Base-by-base conservation (phyloP, 2,113 vertebrate genomes). In the Hymenochirus boettgeri region DNA sequence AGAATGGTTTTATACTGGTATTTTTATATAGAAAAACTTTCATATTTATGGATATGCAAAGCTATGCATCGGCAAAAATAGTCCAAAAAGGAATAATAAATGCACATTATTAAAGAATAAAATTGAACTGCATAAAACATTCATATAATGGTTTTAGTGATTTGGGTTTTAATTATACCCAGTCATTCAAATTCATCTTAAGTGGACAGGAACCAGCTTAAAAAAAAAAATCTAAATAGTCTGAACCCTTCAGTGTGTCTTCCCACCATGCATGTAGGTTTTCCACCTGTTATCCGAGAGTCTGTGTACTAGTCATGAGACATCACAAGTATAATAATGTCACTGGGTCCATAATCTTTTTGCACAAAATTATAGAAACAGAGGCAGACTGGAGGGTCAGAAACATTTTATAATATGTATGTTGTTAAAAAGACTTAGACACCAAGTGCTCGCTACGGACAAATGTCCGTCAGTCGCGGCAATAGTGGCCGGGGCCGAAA, bases 81-180 rank as follows among this genome's bases (percentile, higher is more conserved):
- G 64, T 56, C 56, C 47, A 59, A 67, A 67, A 67, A 67, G 56
- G 64, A 24, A 50, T 59, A 55, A 26, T 67, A 59, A 67, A 67
- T 18, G 64, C 58, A 67, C 64, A 67, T 67, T 67, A 67, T 67
- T 67, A 67, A 67, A 58, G 47, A 52, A 31, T 52, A 24, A 59
- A 53, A 67, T 58, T 67, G 64, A 66, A 59, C 5, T 33, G 56
- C 64, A 59, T 67, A 67, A 67, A 67, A 59, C 64, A 67, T 67
- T 67, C 46, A 67, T 59, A 59, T 26, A 52, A 67, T 25, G 31
- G 46, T 59, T 45, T 59, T 45, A 67, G 56, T 27, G 31, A 67
- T 67, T 67, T 52, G 64, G 56, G 56, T 57, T 67, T 67, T 67
- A 67, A 67, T 67, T 58, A 67, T 59, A 42, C 56, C 45, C 45